phyloP scores from a whole-genome alignment of 1,140 invertebrate genomes.

The Drosophila kurseongensis region DNA sequence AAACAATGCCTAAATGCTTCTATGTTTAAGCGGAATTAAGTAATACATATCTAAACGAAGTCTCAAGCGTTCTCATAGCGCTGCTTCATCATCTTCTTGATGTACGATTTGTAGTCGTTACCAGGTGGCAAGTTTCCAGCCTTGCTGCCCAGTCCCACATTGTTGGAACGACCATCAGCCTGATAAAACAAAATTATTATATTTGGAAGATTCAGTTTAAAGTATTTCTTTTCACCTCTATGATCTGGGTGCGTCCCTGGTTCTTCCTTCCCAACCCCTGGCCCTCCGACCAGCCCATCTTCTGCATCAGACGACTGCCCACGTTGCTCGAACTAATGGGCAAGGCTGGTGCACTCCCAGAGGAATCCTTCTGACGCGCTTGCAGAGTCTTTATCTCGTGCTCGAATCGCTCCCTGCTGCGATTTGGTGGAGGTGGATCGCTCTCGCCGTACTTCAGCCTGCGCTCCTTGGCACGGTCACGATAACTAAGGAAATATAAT shows the following conservation, averaged over 20 bases:
- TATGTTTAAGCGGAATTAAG: slow-evolving; percentile 15
- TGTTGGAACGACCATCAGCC: slow-evolving; percentile 85
- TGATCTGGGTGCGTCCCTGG: slow-evolving; percentile 96
- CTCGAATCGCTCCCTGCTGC: slow-evolving; percentile 90
- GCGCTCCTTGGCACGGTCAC: slow-evolving; percentile 98
- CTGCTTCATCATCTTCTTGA: slow-evolving; percentile 94
- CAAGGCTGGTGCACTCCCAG: slow-evolving; percentile 79
- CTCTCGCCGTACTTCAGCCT: slow-evolving; percentile 95
- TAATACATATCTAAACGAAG: neutral
- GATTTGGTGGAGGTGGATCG: slow-evolving; percentile 90
- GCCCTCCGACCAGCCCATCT: slow-evolving; percentile 99
- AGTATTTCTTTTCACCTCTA: slow-evolving; percentile 87
- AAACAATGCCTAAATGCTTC: slow-evolving; percentile 14
- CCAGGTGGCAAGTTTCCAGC: slow-evolving; percentile 88
- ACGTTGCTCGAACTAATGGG: slow-evolving; percentile 94
- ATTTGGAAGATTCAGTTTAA: no score
- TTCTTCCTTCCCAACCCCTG: slow-evolving; percentile 96
- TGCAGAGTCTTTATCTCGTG: slow-evolving; percentile 74
- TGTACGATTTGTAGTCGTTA: slow-evolving; percentile 94
- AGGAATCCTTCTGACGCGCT: slow-evolving; percentile 51
- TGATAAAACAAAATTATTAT: slow-evolving; percentile 14
- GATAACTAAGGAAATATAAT: slow-evolving; percentile 86
- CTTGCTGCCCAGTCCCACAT: slow-evolving; percentile 90
- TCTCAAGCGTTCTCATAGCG: slow-evolving; percentile 88
- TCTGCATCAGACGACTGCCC: slow-evolving; percentile 96